phyloP scores from a whole-genome alignment of 1,140 invertebrate species.

The Venustaconcha ellipsiformis region DNA sequence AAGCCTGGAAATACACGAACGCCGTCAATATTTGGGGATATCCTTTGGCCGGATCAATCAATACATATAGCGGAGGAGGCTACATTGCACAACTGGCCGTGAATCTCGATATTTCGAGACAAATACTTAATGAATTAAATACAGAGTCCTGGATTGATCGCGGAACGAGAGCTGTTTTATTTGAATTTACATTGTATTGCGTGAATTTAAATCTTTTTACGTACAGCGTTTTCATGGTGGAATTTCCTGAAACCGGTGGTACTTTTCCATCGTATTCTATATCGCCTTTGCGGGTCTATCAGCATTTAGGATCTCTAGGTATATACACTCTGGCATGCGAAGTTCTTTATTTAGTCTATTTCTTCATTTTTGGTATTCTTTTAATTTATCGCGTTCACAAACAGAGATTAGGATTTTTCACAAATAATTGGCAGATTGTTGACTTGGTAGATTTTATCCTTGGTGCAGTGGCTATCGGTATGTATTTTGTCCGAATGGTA shows the following conservation, averaged over 20 bases:
- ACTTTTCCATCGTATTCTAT: slow-evolving; percentile 51
- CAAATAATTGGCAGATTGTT: slow-evolving; percentile 66
- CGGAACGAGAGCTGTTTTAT: slow-evolving; percentile 71
- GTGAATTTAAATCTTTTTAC: slow-evolving; percentile 59
- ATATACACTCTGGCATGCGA: slow-evolving; percentile 52
- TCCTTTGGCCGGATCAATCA: slow-evolving; percentile 44
- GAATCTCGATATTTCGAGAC: slow-evolving; percentile 40
- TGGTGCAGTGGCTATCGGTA: slow-evolving; percentile 58
- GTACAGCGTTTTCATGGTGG: slow-evolving; percentile 51
- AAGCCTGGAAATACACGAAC: slow-evolving; percentile 47
- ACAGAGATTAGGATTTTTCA: slow-evolving; percentile 59
- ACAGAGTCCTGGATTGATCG: slow-evolving; percentile 70
- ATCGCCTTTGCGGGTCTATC: slow-evolving; percentile 51
- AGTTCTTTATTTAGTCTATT: slow-evolving; percentile 47
- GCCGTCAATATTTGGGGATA: slow-evolving; percentile 44
- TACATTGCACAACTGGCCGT: slow-evolving; percentile 52
- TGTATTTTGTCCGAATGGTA: slow-evolving; percentile 55
- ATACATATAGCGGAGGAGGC: slow-evolving; percentile 48
- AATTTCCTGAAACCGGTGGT: slow-evolving; percentile 71
- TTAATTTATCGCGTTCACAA: slow-evolving; percentile 36
- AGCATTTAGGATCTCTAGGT: slow-evolving; percentile 50
- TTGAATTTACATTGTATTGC: slow-evolving; percentile 73
- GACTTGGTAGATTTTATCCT: slow-evolving; percentile 62
- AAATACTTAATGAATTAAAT: slow-evolving; percentile 62
- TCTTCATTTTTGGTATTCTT: slow-evolving; percentile 40